These are phyloP conservation scores for Aphaenogaster floridana DNA, from an alignment of 1,140 invertebrate species.

Conservation along the genomic window DNA sequence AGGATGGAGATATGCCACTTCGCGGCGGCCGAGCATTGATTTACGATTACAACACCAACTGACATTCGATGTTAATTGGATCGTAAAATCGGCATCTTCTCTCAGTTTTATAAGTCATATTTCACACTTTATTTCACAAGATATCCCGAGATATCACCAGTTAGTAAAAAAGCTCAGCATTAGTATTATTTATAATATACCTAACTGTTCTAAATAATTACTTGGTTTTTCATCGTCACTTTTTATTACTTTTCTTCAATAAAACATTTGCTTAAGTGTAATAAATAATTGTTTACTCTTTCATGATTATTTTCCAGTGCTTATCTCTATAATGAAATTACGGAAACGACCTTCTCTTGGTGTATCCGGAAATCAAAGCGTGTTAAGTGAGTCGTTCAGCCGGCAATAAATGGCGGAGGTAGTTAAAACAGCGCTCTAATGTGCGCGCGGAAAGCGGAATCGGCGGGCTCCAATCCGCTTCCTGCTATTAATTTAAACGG, in stretches of 20 bases:
- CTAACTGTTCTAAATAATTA: not conserved
- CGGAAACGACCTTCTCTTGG: not conserved
- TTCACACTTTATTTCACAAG: conserved; percentile 12
- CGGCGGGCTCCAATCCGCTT: conserved; percentile 28
- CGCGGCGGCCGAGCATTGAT: conserved; percentile 12
- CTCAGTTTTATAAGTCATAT: conserved; percentile 20
- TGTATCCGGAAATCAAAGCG: not conserved
- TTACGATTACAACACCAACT: conserved; percentile 37
- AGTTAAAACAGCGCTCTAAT: conserved; percentile 41
- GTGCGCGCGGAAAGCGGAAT: not conserved
- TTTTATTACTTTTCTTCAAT: not conserved
- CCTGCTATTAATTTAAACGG: conserved; percentile 46
- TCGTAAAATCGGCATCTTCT: conserved; percentile 35
- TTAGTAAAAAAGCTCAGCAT: not conserved
- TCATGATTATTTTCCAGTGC: not conserved
- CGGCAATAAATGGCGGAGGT: conserved; percentile 10
- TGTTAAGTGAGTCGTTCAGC: conserved; percentile 23
- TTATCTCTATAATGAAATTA: not conserved
- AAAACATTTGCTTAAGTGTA: not conserved
- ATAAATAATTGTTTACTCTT: not conserved
- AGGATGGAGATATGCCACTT: conserved; percentile 33
- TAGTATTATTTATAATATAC: not conserved
- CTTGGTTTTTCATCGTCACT: not conserved
- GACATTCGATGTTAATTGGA: conserved; percentile 40
- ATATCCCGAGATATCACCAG: not conserved